Base-by-base conservation (phyloP, 2,113 vertebrate species). In the Balaeniceps rex region DNA sequence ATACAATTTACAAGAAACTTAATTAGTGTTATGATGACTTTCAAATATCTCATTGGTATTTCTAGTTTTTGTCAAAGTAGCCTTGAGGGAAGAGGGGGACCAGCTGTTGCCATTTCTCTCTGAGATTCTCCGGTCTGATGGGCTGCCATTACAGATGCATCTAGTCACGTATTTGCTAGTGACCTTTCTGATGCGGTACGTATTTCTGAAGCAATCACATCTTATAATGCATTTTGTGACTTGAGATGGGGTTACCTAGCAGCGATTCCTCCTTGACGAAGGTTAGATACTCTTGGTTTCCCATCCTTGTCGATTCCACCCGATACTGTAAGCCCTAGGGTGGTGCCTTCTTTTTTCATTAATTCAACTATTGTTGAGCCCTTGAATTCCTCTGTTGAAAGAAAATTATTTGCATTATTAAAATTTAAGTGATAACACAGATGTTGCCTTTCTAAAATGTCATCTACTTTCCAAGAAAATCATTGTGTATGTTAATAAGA, bases 301-400 rank as follows among this genome's bases (percentile, higher is more conserved):
- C 99, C 99, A 65, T 99, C 99, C 94, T 99, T 99, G 97, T 99
- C 99, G 6, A 99, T 98, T 84, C 99, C 99, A 44, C 99, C 99
- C 0, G 99, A 99, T 17, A 99, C 99, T 0, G 99, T 99, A 94
- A 99, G 98, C 12, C 99, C 99, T 7, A 99, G 98, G 44, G 99
- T 99, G 34, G 99, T 99, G 57, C 99, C 99, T 98, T 99, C 99
- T 97, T 99, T 99, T 98, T 99, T 99, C 98, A 99, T 99, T 98
- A 99, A 94, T 97, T 99, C 99, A 92, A 99, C 99, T 92, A 99
- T 97, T 12, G 99, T 99, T 92, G 99, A 99, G 94, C 99, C 99
- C 94, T 99, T 99, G 97, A 99, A 99, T 98, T 99, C 99, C 76
- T 99, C 99, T 99, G 97, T 92, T 78, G 92, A 97, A 97, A 98